Base-by-base conservation (phyloP, 2,888 invertebrate genomes). In the Pantelozetes paolii region DNA sequence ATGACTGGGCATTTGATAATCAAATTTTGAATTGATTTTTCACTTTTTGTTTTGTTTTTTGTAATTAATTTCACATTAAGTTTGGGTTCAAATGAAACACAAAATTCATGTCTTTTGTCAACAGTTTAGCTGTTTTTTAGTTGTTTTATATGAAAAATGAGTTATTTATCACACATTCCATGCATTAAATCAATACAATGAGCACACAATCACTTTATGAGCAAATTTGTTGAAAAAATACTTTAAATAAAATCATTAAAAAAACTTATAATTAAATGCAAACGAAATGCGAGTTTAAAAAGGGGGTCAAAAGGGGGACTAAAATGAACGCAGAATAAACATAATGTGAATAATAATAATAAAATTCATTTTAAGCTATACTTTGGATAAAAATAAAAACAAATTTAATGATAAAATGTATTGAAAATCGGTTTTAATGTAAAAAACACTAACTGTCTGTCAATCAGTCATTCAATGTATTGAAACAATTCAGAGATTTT, bases 131-230 rank as follows among this genome's bases (percentile, higher is more conserved):
- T 40, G 30, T 13, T 23, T 18, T 20, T 36, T 32, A 28, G 5
- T 28, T 67, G n/a, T 67, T 23, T 32, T 23, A 26, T 23, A 28
- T 50, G 50, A 36, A 32, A 62, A 62, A 62, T 62, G 62, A 62
- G 62, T 67, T 59, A 67, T 9, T 67, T 67, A 67, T 67, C 67
- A 67, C 67, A 67, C 67, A 67, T 40, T 40, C 36, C 67, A 67
- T 67, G 67, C 67, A 67, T 13, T 40, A n/a, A 67, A 59, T 30
- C 59, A 28, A 59, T 18, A 62, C 32, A 62, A 40, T 67, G 67
- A 67, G 67, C 67, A 67, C 67, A 67, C 67, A 67, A 67, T 67
- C 36, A 59, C 59, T 59, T 59, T 57, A 40, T 67, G 67, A 67
- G 67, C 67, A 67, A 67, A 36, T 36, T 59, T 62, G 3, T 40